Percentiles rank a stretch among this genome's conserved stretches.
Conservation (phyloP, 37 sponge, comb jelly and placozoan species). For the Oscarella lobularis region DNA sequence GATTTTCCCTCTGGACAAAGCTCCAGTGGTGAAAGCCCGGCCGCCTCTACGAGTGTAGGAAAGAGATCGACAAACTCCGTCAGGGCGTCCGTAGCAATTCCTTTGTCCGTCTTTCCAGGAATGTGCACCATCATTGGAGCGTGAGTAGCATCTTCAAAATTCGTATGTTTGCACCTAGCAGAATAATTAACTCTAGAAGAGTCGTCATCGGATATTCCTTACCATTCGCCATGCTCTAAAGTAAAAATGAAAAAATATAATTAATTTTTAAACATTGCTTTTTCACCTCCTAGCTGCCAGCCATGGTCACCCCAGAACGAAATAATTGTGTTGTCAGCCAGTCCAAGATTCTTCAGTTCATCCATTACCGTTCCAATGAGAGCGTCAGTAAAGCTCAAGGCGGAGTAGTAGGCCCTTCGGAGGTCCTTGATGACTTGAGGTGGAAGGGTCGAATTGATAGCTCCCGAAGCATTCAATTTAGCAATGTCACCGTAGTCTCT, state of each 20-base stretch:
- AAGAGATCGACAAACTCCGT: conserved; percentile 29
- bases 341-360: conserved; percentile 13
- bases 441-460: background rate
- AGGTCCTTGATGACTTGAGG: background rate
- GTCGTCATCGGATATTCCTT: background rate
- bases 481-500: background rate
- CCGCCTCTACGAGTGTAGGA: conserved; percentile 19
- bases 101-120: conserved; percentile 16
- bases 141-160: conserved; percentile 33
- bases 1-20: conserved; percentile 18
- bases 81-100: conserved; percentile 11
- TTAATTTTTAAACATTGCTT: background rate
- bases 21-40: conserved; percentile 4
- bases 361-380: conserved; percentile 19
- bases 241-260: background rate
- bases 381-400: conserved; percentile 21
- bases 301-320: conserved; percentile 44
- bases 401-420: conserved; percentile 22
- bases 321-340: conserved; percentile 20
- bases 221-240: conserved; percentile 6
- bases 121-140: conserved; percentile 38
- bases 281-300: conserved; percentile 11
- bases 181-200: background rate
- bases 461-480: background rate
- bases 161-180: conserved; percentile 29